These are phyloP conservation scores for Asteroscopus sphinx DNA, from an alignment of 2,888 invertebrate genomes.

Conservation along the genomic window DNA sequence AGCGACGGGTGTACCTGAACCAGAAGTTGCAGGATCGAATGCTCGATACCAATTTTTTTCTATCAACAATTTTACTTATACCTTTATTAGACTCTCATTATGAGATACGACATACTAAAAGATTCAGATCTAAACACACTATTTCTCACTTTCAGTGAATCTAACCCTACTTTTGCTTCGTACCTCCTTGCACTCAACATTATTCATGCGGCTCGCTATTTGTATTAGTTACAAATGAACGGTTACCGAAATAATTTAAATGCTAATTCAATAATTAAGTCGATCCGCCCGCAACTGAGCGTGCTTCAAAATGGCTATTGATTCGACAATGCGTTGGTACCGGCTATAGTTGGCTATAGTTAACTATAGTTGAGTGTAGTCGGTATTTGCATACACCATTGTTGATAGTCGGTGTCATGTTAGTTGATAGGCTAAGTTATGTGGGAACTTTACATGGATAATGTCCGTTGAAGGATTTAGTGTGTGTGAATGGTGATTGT, in stretches of 20 bases:
- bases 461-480: slow-evolving; percentile 15
- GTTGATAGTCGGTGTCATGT: slow-evolving; percentile 39
- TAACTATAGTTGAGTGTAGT: slow-evolving; percentile 16
- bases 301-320: slow-evolving; percentile 76
- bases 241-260: slow-evolving; percentile 90
- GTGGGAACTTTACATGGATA: slow-evolving; percentile 37
- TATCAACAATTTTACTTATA: too few relatives aligned
- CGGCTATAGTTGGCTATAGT: slow-evolving; percentile 46
- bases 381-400: slow-evolving; percentile 41
- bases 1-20: too few relatives aligned
- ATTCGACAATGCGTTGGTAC: slow-evolving; percentile 68
- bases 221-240: slow-evolving; percentile 90
- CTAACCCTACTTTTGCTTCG: slow-evolving; percentile 48
- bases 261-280: slow-evolving; percentile 90
- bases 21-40: too few relatives aligned
- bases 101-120: too few relatives aligned
- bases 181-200: slow-evolving; percentile 69
- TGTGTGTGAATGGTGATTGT: slow-evolving; percentile 19
- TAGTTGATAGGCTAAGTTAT: slow-evolving; percentile 30
- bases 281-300: slow-evolving; percentile 83
- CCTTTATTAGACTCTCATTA: too few relatives aligned
- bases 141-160: neutral
- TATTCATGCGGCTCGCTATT: slow-evolving; percentile 88
- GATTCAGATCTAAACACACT: too few relatives aligned
- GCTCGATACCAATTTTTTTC: too few relatives aligned